These are phyloP conservation scores for Tretioscincus oriximinensis DNA, from an alignment of 2,113 vertebrate genomes.

Conservation along the genomic window DNA sequence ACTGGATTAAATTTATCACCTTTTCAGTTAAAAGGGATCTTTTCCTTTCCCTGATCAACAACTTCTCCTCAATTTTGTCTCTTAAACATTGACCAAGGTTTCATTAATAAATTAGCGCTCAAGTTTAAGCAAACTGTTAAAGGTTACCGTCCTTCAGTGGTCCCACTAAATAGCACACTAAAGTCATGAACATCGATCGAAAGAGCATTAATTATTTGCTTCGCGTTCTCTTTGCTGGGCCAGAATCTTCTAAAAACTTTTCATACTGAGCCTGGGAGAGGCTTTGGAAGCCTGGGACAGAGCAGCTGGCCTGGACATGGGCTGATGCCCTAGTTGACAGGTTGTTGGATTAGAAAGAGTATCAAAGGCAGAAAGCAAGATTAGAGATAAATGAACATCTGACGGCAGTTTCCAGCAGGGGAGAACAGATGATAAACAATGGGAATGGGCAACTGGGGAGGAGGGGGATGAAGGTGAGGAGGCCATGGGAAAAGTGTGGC, in stretches of 20 bases:
- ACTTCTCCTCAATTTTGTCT: conserved; percentile 16
- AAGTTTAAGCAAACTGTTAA: conserved; percentile 65
- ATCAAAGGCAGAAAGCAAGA: conserved; percentile 75
- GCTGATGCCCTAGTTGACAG: conserved; percentile 73
- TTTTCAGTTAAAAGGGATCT: conserved; percentile 34
- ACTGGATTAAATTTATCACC: conserved; percentile 34
- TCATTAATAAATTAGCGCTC: conserved; percentile 52
- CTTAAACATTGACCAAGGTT: conserved; percentile 58
- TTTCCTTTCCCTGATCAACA: conserved; percentile 6
- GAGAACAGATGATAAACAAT: conserved; percentile 80
- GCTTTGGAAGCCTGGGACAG: conserved; percentile 64
- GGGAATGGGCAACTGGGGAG: conserved; percentile 53
- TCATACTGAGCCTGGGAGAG: conserved; percentile 63
- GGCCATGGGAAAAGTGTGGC: conserved; percentile 79
- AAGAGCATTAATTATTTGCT: conserved; percentile 73
- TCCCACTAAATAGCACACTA: conserved; percentile 52
- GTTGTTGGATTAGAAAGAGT: conserved; percentile 77
- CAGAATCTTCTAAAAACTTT: conserved; percentile 66
- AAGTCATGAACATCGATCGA: conserved; percentile 60
- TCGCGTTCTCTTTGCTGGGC: conserved; percentile 52
- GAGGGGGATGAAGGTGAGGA: conserved; percentile 71
- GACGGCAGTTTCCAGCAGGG: conserved; percentile 75
- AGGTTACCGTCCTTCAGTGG: conserved; percentile 57
- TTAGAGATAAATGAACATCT: conserved; percentile 76
- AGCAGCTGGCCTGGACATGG: conserved; percentile 77